Evolutionary conservation across 2,888 invertebrate genomes (phyloP), one percentile per base, ranked within the genome.

Genomic region (Acanthosepion lycidas): DNA sequence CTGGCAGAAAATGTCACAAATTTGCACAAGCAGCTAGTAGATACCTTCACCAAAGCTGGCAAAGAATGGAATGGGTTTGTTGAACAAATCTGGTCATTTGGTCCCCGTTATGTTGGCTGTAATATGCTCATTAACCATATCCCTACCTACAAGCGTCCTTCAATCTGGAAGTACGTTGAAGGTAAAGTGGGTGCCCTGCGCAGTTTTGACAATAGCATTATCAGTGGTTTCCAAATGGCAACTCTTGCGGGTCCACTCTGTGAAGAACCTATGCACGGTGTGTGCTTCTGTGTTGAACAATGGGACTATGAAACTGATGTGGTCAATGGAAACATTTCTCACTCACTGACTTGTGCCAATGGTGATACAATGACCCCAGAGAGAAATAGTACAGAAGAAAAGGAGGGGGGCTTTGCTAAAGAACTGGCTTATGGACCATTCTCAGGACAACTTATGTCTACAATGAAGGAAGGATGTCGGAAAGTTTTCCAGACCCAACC

Each of bases 221-320:
- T 97, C 12, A 96, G 96, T 95, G 97, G 97, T 12, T 97, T 97
- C 95, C 97, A 97, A 95, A 97, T 99, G 97, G 98, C 99, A 15
- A 98, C 99, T 53, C 97, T 98, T 94, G 98, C 99, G 92, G 99
- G 99, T 0, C 99, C 99, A 0, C 97, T 99, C 93, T 99, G 99
- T 97, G 99, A 99, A 96, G 99, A 99, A 97, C 99, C 99, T 4
- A 98, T 99, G 98, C 98, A 98, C 98, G 99, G 99, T 2, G 99
- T 99, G 1, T 97, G 97, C 95, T 99, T 99, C 97, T 98, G 98
- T 94, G 98, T 99, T 3, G 98, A 99, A 96, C 98, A 98, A 96
- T 99, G 99, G 98, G 98, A 98, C 93, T 94, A 95, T 94, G 78
- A 78, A 23, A 53, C 53, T 8, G 92, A 95, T 91, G 78, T 42